Evolutionary conservation across 2,888 invertebrate species (phyloP).

Genomic region (Polietes domitor): DNA sequence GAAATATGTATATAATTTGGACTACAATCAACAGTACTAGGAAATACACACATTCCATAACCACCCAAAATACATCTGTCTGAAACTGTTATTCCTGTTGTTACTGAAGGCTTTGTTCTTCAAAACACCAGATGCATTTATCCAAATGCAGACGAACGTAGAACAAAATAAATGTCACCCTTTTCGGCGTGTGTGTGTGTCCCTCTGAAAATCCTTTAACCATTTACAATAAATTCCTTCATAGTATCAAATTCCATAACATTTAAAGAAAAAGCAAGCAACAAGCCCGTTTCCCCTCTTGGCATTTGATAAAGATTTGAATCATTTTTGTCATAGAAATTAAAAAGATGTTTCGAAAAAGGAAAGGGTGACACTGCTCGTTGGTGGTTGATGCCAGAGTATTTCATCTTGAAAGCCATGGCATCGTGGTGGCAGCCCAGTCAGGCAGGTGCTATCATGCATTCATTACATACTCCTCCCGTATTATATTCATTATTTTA

Average conservation of each 20-base stretch:
- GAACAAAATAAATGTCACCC: conserved; percentile 47
- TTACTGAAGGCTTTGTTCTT: background rate
- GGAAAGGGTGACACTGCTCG: conserved; percentile 40
- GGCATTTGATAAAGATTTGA: conserved; percentile 29
- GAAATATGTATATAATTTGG: too few relatives aligned
- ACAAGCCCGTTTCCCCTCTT: background rate
- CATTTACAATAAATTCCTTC: background rate
- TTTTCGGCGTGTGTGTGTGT: conserved; percentile 16
- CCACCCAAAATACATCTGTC: conserved; percentile 48
- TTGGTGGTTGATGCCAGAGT: conserved; percentile 21
- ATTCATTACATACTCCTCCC: conserved; percentile 6
- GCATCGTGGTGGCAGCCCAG: background rate
- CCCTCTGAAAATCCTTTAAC: conserved; percentile 42
- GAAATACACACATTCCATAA: background rate
- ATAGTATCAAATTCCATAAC: conserved; percentile 54
- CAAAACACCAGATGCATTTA: conserved; percentile 55
- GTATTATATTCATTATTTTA: conserved; percentile 49
- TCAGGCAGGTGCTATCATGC: background rate
- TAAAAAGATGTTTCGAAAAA: conserved; percentile 25
- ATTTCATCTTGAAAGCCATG: conserved; percentile 55
- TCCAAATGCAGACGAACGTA: background rate
- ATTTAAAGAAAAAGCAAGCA: conserved; percentile 12
- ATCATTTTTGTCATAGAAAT: conserved; percentile 16
- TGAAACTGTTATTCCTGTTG: background rate
- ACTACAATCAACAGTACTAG: too few relatives aligned